Evolutionary conservation across 2,888 invertebrate genomes (phyloP).

Genomic region (Venustoraphidia nigricollis): DNA sequence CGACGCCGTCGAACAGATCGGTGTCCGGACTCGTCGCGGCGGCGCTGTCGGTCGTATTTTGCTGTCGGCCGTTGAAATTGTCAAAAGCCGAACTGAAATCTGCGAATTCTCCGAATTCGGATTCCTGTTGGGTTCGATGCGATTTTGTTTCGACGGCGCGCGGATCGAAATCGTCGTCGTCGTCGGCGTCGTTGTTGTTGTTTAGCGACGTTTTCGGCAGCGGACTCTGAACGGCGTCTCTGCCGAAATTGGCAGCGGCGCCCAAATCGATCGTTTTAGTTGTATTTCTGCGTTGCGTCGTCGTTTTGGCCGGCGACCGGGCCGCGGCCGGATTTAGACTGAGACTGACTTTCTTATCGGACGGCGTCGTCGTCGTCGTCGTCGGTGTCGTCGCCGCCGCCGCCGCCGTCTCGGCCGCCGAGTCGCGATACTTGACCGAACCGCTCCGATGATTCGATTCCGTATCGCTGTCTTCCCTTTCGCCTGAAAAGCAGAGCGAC

Average conservation of each 20-base stretch:
- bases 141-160: conserved; percentile 26
- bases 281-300: conserved; percentile 19
- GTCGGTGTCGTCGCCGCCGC: conserved; percentile 15
- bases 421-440: neutral
- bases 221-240: conserved; percentile 24
- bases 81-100: conserved; percentile 64
- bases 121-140: conserved; percentile 6
- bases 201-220: conserved; percentile 8
- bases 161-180: conserved; percentile 48
- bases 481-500: conserved; percentile 15
- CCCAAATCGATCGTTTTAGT: conserved; percentile 45
- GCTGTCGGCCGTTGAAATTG: conserved; percentile 1
- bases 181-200: conserved; percentile 25
- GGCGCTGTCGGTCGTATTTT: neutral
- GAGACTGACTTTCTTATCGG: conserved; percentile 28
- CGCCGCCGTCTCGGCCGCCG: too few species aligned
- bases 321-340: conserved; percentile 27
- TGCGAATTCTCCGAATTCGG: conserved; percentile 40
- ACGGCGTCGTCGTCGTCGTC: conserved; percentile 15
- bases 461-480: conserved; percentile 51
- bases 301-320: conserved; percentile 25
- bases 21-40: neutral
- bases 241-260: conserved; percentile 56
- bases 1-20: conserved; percentile 11
- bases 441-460: conserved; percentile 33